Evolutionary conservation across 1,140 invertebrate genomes (phyloP).

Genomic region (Atta texana): DNA sequence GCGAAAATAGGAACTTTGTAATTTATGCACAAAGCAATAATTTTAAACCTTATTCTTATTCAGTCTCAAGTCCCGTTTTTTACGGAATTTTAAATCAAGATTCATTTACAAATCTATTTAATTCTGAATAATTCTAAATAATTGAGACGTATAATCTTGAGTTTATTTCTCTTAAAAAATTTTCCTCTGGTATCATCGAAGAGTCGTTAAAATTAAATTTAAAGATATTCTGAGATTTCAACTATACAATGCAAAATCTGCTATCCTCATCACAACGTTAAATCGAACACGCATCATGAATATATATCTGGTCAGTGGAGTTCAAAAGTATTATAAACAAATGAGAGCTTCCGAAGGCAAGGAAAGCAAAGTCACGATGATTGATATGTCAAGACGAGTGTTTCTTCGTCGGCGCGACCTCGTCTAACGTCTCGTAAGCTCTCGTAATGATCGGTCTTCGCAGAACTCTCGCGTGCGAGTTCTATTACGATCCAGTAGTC

Average conservation of each 20-base stretch:
- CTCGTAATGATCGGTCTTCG: slow-evolving; percentile 64
- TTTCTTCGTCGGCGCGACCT: slow-evolving; percentile 28
- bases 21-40: slow-evolving; percentile 16
- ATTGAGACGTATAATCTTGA: background rate
- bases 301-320: background rate
- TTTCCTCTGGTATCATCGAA: background rate
- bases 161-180: background rate
- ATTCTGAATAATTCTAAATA: slow-evolving; percentile 6
- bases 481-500: slow-evolving; percentile 65
- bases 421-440: slow-evolving; percentile 42
- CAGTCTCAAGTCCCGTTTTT: background rate
- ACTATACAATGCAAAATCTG: background rate
- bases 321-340: slow-evolving; percentile 5
- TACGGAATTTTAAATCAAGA: background rate
- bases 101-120: background rate
- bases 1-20: background rate
- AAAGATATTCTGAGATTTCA: background rate
- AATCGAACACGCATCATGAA: background rate
- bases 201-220: background rate
- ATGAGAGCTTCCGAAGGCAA: background rate
- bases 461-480: slow-evolving; percentile 58
- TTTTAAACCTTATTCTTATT: background rate
- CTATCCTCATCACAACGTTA: background rate
- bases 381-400: slow-evolving; percentile 8
- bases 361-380: slow-evolving; percentile 12